These are phyloP conservation scores for Rattus rattus DNA, from an alignment of 2,113 vertebrate species.

Conservation along the genomic window DNA sequence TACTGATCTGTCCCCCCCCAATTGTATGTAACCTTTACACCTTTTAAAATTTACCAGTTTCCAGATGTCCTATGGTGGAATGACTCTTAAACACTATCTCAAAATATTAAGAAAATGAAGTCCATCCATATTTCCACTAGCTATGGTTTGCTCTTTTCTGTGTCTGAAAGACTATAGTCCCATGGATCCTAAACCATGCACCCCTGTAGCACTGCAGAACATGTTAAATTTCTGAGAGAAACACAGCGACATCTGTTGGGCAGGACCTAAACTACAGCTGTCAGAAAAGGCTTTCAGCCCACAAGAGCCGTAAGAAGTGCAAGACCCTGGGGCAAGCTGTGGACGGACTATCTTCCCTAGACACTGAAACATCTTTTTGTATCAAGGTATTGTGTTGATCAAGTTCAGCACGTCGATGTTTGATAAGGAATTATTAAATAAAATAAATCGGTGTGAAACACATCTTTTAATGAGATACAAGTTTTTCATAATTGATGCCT, in stretches of 20 bases:
- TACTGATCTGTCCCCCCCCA: background rate
- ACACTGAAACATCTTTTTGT: constrained; percentile 4
- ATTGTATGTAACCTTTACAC: background rate
- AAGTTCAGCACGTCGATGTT: background rate
- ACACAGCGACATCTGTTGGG: constrained; percentile 75
- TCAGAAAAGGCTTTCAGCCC: background rate
- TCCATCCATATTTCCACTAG: background rate
- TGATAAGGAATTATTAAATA: constrained; percentile 28
- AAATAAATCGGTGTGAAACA: constrained; percentile 44
- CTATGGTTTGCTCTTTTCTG: background rate
- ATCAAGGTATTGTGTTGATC: background rate
- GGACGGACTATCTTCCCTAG: background rate
- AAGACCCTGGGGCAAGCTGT: background rate
- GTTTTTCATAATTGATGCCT: background rate
- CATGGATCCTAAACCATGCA: background rate
- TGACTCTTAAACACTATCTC: constrained; percentile 23
- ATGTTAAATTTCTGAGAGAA: constrained; percentile 61
- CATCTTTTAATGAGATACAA: background rate
- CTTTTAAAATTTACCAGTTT: constrained; percentile 30
- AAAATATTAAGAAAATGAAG: constrained; percentile 38
- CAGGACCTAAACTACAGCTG: constrained; percentile 60
- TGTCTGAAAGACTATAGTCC: background rate
- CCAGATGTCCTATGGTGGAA: background rate
- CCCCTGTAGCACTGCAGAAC: background rate
- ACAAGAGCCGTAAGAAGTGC: background rate